phyloP scores from a whole-genome alignment of 2,888 invertebrate genomes.

The Heteropelma amictum region DNA sequence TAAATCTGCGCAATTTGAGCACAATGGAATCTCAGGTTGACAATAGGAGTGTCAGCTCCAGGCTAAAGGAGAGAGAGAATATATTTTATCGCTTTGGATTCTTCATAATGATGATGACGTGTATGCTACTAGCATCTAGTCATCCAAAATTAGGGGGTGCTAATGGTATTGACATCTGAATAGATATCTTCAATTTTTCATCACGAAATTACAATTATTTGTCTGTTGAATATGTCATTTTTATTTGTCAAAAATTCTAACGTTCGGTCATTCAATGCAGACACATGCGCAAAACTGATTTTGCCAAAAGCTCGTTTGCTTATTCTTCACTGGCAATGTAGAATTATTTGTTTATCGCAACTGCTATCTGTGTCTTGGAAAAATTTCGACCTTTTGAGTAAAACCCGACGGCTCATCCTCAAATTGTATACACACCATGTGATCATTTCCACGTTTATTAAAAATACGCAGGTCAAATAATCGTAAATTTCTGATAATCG shows the following conservation, averaged over 20 bases:
- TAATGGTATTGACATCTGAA: conserved; percentile 61
- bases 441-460: too few relatives aligned
- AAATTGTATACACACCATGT: too few relatives aligned
- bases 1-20: background rate
- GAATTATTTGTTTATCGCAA: background rate
- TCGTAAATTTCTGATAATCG: too few relatives aligned
- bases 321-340: background rate
- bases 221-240: background rate
- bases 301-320: too few relatives aligned
- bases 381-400: background rate
- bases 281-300: background rate
- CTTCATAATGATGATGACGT: conserved; percentile 70
- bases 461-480: too few relatives aligned
- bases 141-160: conserved; percentile 71
- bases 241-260: background rate
- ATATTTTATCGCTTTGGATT: conserved; percentile 69
- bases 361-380: background rate
- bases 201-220: background rate
- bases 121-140: conserved; percentile 72
- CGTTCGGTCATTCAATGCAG: too few relatives aligned
- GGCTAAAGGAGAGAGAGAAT: conserved; percentile 34
- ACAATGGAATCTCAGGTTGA: conserved; percentile 19
- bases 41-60: conserved; percentile 6
- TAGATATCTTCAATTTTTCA: background rate
- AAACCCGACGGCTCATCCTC: too few relatives aligned